phyloP scores from a whole-genome alignment of 2,888 invertebrate genomes.

The Sinelater perroti region DNA sequence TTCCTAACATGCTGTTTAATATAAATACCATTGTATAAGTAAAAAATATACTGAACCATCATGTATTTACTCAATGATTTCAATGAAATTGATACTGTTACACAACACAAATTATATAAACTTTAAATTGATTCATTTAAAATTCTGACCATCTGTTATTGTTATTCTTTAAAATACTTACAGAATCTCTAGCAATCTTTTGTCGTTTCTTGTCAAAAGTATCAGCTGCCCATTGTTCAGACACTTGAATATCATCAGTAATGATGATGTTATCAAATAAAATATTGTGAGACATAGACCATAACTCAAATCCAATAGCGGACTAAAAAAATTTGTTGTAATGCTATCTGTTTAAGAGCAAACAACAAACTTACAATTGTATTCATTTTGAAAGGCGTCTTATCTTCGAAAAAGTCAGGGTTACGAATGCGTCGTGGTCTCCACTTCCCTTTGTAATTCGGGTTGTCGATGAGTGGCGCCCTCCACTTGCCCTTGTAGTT shows the following conservation, averaged over 20 bases:
- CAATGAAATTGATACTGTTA: no score
- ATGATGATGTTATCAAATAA: slow-evolving; percentile 96
- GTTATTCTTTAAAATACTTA: slow-evolving; percentile 69
- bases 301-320: slow-evolving; percentile 95
- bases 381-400: slow-evolving; percentile 88
- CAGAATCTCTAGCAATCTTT: slow-evolving; percentile 81
- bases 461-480: slow-evolving; percentile 88
- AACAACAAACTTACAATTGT: slow-evolving; percentile 80
- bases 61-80: background rate
- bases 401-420: slow-evolving; percentile 92
- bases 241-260: slow-evolving; percentile 81
- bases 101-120: background rate
- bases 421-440: slow-evolving; percentile 85
- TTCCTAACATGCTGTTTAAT: no score
- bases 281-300: slow-evolving; percentile 97
- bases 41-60: no score
- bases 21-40: no score
- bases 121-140: background rate
- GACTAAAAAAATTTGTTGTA: slow-evolving; percentile 68
- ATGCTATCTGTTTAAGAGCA: no score
- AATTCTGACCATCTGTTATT: no score
- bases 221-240: slow-evolving; percentile 81
- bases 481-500: slow-evolving; percentile 94
- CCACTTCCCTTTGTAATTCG: slow-evolving; percentile 97
- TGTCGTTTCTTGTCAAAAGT: slow-evolving; percentile 87